Percentiles rank a stretch among this genome's conserved stretches.
Conservation (phyloP, 2,797 vertebrate species). For the Denticeps clupeoides region DNA sequence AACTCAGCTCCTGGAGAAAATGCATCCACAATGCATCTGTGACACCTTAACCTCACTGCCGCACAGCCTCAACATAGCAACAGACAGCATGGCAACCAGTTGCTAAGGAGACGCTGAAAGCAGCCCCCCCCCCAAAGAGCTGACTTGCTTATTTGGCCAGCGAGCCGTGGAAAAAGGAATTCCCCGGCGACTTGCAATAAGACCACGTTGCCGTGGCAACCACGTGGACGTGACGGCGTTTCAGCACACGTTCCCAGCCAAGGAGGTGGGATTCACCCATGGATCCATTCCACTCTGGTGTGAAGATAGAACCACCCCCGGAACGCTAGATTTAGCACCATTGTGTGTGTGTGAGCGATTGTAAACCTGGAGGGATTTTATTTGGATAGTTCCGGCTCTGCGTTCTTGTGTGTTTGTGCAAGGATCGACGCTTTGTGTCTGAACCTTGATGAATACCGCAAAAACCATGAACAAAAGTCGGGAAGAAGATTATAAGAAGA, state of each 20-base stretch:
- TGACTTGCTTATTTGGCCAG: slow-evolving; percentile 58
- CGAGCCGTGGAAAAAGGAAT: slow-evolving; percentile 61
- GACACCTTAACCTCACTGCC: neutral
- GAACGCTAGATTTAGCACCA: no score
- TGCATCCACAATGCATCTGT: neutral
- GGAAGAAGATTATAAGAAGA: no score
- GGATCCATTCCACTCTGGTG: neutral
- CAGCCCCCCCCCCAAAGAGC: slow-evolving; percentile 46
- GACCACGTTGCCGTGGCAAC: slow-evolving; percentile 61
- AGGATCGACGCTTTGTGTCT: no score
- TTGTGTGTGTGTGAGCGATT: no score
- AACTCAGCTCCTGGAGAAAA: no score
- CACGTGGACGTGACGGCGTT: slow-evolving; percentile 45
- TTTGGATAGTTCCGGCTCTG: no score
- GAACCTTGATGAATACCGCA: no score
- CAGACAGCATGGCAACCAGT: slow-evolving; percentile 57
- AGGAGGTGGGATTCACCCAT: slow-evolving; percentile 13
- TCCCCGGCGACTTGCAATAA: slow-evolving; percentile 50
- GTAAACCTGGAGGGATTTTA: no score
- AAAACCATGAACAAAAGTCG: no score
- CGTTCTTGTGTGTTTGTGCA: no score
- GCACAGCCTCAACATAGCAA: slow-evolving; percentile 38
- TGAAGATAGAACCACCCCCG: no score
- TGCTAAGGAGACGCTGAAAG: slow-evolving; percentile 65
- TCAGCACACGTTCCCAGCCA: slow-evolving; percentile 8